Evolutionary conservation across 2,888 invertebrate species (phyloP), one percentile per base, ranked within the genome.

Genomic region (Sisyra nigra): DNA sequence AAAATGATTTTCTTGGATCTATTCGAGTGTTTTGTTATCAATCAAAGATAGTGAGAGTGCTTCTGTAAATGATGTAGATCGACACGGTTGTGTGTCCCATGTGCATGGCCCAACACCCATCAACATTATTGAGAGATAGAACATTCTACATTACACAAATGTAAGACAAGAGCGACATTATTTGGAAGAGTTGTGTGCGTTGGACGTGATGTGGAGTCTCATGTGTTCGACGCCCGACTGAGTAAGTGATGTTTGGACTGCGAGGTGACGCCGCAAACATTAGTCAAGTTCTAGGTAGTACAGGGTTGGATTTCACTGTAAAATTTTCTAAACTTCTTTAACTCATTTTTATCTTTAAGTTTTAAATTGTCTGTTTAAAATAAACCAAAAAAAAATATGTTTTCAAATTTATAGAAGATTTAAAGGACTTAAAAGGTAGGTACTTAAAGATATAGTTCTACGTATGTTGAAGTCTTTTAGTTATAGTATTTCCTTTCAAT

Each of bases 231-330:
- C 37, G 32, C 18, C 14, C 40, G 40, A 18, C 15, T 40, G 40
- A 40, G 40, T 40, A 40, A 40, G 18, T 40, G 30, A 40, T 40
- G 40, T 40, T 32, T 40, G 40, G 32, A 40, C 40, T 32, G 24
- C 29, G 40, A 40, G 40, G 40, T 40, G 40, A 40, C 30, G 32
- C 40, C 32, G 31, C 40, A 32, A 32, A 40, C 32, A 40, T 40
- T 32, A 40, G 32, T 40, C 40, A 40, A 40, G 40, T 40, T 32
- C 32, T 32, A 29, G 15, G 29, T 17, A 40, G 29, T 17, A 32
- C 31, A 40, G 31, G 37, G 37, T 19, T 17, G 18, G 11, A 17
- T 19, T 37, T 37, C n/a, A 19, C 11, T 10, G 7, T 17, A 17
- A 17, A 17, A 19, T 24, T 24, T n/a, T 24, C 24, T 7, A 24